Evolutionary conservation across 2,888 invertebrate genomes (phyloP), one percentile per base, ranked within the genome.

Genomic region (Bombylius discolor): DNA sequence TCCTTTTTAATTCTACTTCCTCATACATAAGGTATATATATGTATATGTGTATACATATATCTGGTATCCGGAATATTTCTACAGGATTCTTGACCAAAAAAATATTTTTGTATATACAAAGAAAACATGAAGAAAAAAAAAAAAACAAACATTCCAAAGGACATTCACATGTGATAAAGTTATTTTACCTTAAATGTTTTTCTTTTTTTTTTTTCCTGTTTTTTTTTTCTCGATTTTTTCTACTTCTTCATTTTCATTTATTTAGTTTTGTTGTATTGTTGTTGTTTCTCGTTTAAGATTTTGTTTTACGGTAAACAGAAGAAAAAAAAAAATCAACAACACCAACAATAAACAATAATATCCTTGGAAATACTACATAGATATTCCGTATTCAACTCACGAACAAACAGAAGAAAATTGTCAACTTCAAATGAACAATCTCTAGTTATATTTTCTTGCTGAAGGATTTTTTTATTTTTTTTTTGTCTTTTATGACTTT

Each of bases 391-490:
- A 60, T 60, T 60, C 60, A 58, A 58, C 60, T 60, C 60, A 60
- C 58, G 60, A 57, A 60, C 56, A 57, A 58, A 54, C 58, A 60
- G 57, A 55, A 57, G 57, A 57, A 60, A 60, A 60, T 60, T 60
- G 58, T 60, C 58, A 58, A 58, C 57, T 60, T 60, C 31, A 55
- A 55, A 47, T 55, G 50, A 49, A 50, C 6, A 49, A 47, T 36
- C 45, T 55, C 45, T 46, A 4, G 13, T 14, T 46, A 12, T 47
- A 14, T 47, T 47, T 23, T 47, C 31, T 47, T 47, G 47, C 14
- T 47, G 4, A 5, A 5, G 47, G 5, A n/a, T 23, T 14, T 55
- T 50, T 50, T 46, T 46, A 45, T 49, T 50, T 55, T 50, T 55
- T 49, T 45, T 23, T 36, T 36, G 1, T 36, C 9, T 36, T 36